Evolutionary conservation across 2,113 vertebrate species (phyloP).

Genomic region (Sitta europaea): DNA sequence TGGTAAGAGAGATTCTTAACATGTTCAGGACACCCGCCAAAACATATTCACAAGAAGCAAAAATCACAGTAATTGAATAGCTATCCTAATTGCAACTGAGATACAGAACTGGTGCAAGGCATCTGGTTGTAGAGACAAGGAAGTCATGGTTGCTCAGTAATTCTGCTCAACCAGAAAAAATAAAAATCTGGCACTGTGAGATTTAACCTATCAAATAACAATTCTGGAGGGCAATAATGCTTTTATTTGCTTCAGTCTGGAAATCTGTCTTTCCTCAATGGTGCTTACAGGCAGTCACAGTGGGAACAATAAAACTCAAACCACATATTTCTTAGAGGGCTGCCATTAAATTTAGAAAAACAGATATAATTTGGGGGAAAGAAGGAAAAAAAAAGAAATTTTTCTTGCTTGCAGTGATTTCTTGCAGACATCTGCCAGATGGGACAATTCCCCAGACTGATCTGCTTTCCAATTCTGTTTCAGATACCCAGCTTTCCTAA

Average conservation of each 20-base stretch:
- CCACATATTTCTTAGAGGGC: neutral
- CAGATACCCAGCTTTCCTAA: neutral
- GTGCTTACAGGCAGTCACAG: neutral
- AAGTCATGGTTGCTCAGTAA: neutral
- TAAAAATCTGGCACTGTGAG: neutral
- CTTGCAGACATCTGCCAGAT: conserved; percentile 41
- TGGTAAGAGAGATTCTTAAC: neutral
- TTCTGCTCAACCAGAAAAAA: neutral
- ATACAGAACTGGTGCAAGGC: neutral
- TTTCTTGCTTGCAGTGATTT: conserved; percentile 12
- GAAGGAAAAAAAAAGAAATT: neutral
- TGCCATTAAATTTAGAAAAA: conserved; percentile 22
- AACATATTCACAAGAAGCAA: neutral
- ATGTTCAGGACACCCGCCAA: neutral
- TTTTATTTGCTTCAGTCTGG: neutral
- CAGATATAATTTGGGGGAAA: neutral
- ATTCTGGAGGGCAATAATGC: neutral
- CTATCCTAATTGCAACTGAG: neutral
- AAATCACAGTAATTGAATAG: neutral
- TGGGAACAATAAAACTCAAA: neutral
- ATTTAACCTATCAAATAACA: neutral
- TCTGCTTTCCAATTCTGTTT: conserved; percentile 27
- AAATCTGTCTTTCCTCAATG: neutral
- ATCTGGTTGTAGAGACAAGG: neutral
- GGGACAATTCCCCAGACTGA: conserved; percentile 46